Percentiles rank a stretch among this genome's conserved stretches.
These are phyloP conservation scores for Zoanthus sansibaricus DNA, from an alignment of 92 coral and sea anemone species.

Conservation along the genomic window DNA sequence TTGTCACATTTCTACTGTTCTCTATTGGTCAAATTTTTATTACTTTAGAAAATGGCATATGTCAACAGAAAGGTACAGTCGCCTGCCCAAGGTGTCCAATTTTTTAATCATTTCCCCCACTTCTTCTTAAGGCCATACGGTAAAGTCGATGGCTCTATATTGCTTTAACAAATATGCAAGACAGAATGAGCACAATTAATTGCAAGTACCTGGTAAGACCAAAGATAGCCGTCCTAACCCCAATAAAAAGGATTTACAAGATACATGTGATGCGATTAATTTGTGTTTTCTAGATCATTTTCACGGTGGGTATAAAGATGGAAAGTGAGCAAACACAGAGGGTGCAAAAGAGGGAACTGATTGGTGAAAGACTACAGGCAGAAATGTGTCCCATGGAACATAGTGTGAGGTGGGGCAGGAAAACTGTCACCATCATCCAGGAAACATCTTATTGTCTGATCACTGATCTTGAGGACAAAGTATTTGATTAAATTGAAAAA, in stretches of 20 bases:
- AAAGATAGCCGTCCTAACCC: not conserved
- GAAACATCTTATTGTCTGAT: conserved; percentile 21
- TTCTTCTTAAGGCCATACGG: no score
- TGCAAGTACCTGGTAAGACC: not conserved
- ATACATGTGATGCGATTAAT: not conserved
- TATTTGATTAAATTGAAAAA: no score
- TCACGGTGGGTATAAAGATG: not conserved
- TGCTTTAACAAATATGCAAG: no score
- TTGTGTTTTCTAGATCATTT: conserved; percentile 19
- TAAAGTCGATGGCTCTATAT: no score
- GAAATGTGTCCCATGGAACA: conserved; percentile 9
- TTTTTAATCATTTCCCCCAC: no score
- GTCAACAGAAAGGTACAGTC: no score
- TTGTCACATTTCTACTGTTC: not conserved
- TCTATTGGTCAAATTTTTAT: not conserved
- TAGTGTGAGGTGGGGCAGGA: conserved; percentile 24
- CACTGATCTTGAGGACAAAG: not conserved
- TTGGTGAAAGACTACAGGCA: not conserved
- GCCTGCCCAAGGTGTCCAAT: no score
- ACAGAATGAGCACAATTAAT: no score
- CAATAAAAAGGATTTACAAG: not conserved
- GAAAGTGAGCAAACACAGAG: conserved; percentile 12
- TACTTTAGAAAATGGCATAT: no score
- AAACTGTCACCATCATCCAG: conserved; percentile 11
- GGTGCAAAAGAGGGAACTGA: conserved; percentile 5